Percentiles rank a stretch among this genome's conserved stretches.
Conservation (phyloP, 1,140 invertebrate genomes). For the Pseudomyrmex cubaensis region DNA sequence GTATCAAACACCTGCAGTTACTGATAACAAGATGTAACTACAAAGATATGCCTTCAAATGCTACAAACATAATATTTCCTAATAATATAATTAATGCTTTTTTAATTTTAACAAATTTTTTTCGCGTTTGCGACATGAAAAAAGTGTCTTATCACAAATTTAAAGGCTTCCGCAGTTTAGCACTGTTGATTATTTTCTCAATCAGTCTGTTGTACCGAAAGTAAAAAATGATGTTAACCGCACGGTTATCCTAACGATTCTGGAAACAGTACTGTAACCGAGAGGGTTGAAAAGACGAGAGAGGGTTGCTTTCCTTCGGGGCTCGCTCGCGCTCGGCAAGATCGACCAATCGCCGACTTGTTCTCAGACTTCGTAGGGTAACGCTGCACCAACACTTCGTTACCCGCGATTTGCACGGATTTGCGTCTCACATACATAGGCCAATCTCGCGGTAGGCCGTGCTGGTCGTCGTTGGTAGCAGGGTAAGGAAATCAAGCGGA, state of each 20-base stretch:
- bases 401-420: conserved; percentile 39
- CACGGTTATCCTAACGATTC: conserved; percentile 79
- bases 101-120: not conserved
- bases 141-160: not conserved
- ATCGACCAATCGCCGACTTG: conserved; percentile 81
- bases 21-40: not conserved
- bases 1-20: not conserved
- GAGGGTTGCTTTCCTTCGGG: conserved; percentile 74
- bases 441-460: conserved; percentile 41
- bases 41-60: not conserved
- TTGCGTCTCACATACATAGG: conserved; percentile 24
- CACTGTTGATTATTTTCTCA: conserved; percentile 31
- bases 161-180: not conserved
- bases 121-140: not conserved
- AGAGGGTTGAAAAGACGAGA: conserved; percentile 46
- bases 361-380: conserved; percentile 77
- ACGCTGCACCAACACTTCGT: conserved; percentile 72
- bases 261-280: conserved; percentile 71
- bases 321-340: conserved; percentile 66
- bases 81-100: not conserved
- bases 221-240: conserved; percentile 52
- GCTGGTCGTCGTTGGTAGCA: conserved; percentile 46
- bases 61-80: not conserved
- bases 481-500: conserved; percentile 65
- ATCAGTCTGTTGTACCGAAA: not conserved